Evolutionary conservation across 2,888 invertebrate genomes (phyloP).

Genomic region (Ophion costatus): DNA sequence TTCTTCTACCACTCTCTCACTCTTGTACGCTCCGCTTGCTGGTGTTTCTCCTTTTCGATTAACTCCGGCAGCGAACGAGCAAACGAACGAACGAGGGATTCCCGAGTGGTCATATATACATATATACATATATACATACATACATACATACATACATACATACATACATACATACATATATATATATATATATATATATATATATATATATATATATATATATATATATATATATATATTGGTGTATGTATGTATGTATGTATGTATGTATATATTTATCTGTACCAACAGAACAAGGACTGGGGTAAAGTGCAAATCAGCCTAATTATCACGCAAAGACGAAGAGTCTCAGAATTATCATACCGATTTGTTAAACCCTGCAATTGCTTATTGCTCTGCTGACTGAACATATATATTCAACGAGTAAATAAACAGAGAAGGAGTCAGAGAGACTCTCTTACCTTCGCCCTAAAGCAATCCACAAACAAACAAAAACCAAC

Average conservation of each 20-base stretch:
- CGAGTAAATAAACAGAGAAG: neutral
- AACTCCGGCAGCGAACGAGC: slow-evolving; percentile 24
- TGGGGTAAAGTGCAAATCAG: slow-evolving; percentile 46
- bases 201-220: too few relatives aligned
- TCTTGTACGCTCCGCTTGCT: slow-evolving; percentile 6
- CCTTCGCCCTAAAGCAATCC: neutral
- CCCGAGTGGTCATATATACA: slow-evolving; percentile 36
- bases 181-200: too few relatives aligned
- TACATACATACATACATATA: too few relatives aligned
- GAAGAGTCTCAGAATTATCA: neutral
- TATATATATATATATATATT: slow-evolving; percentile 19
- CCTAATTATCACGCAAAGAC: neutral
- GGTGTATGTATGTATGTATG: too few relatives aligned
- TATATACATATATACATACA: slow-evolving; percentile 20
- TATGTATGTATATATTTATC: slow-evolving; percentile 12
- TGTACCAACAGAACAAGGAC: slow-evolving; percentile 5
- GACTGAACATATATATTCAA: neutral
- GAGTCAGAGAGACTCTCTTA: neutral
- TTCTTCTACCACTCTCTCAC: neutral
- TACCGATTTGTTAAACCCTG: neutral
- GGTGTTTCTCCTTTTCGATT: slow-evolving; percentile 24
- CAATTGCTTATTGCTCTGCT: neutral
- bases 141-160: too few relatives aligned
- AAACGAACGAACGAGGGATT: slow-evolving; percentile 35
- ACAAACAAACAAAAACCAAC: neutral